phyloP scores from a whole-genome alignment of 2,797 vertebrate species.

The Notamacropus eugenii region DNA sequence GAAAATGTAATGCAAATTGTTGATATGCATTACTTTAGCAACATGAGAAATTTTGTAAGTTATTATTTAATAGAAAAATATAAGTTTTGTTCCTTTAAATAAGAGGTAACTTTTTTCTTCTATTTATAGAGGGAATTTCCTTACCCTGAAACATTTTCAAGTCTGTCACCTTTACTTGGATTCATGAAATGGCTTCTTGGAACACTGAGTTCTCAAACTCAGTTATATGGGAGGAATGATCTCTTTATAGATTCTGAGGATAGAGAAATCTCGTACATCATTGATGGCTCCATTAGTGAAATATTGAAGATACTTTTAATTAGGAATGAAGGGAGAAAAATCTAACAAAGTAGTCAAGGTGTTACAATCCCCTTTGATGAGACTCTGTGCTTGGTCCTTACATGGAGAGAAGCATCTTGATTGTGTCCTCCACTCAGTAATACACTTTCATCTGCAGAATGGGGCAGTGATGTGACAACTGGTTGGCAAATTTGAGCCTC shows the following conservation, averaged over 20 bases:
- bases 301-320: slow-evolving; percentile 88
- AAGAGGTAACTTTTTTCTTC: too few species aligned
- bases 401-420: slow-evolving; percentile 95
- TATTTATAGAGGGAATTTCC: slow-evolving; percentile 92
- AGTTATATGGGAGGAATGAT: slow-evolving; percentile 85
- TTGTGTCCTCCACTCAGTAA: slow-evolving; percentile 94
- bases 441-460: slow-evolving; percentile 97
- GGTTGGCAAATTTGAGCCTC: slow-evolving; percentile 92
- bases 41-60: background rate
- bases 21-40: background rate
- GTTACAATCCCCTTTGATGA: slow-evolving; percentile 90
- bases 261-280: slow-evolving; percentile 87
- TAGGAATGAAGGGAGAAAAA: slow-evolving; percentile 90
- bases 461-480: slow-evolving; percentile 96
- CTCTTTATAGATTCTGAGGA: slow-evolving; percentile 91
- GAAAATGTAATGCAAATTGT: background rate
- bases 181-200: slow-evolving; percentile 95
- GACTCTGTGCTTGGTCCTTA: slow-evolving; percentile 96
- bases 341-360: slow-evolving; percentile 85
- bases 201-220: slow-evolving; percentile 87
- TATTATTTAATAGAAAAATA: background rate
- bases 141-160: slow-evolving; percentile 92
- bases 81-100: too few species aligned
- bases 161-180: slow-evolving; percentile 95
- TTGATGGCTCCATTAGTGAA: slow-evolving; percentile 82